These are phyloP conservation scores for Pogonognathellus flavescens DNA, from an alignment of 1,140 invertebrate species.

Conservation along the genomic window DNA sequence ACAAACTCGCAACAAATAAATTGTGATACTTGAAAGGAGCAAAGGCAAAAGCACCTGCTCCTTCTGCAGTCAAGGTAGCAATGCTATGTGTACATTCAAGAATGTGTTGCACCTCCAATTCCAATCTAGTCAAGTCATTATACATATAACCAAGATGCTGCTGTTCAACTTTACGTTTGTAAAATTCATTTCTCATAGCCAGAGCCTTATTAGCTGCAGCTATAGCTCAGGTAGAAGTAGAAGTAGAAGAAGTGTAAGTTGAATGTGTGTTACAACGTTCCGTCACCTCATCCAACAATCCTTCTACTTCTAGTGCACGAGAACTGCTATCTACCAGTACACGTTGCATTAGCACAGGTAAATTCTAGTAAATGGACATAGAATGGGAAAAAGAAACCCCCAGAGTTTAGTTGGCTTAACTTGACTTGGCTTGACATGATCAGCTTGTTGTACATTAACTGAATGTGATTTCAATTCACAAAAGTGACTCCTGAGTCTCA, in stretches of 20 bases:
- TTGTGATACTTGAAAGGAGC: background rate
- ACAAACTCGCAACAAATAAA: background rate
- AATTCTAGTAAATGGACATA: background rate
- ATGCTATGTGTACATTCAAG: background rate
- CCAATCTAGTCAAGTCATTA: background rate
- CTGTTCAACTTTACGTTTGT: too few species aligned
- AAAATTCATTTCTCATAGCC: too few species aligned
- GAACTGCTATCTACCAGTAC: background rate
- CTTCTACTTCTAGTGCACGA: background rate
- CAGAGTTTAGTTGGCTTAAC: conserved; percentile 1
- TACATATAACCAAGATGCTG: background rate
- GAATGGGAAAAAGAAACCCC: conserved; percentile 38
- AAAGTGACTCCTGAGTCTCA: background rate
- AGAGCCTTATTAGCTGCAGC: too few species aligned
- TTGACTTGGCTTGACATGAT: conserved; percentile 21
- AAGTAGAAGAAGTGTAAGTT: too few species aligned
- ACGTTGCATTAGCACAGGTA: background rate
- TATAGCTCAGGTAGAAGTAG: too few species aligned
- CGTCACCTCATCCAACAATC: background rate
- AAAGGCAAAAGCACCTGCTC: conserved; percentile 36
- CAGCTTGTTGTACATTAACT: conserved; percentile 12
- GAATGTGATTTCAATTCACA: background rate
- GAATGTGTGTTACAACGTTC: background rate
- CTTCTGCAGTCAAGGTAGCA: conserved; percentile 23
- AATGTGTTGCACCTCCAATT: conserved; percentile 42